Conservation (phyloP, 2,888 invertebrate species). For the Pheosia tremula region DNA sequence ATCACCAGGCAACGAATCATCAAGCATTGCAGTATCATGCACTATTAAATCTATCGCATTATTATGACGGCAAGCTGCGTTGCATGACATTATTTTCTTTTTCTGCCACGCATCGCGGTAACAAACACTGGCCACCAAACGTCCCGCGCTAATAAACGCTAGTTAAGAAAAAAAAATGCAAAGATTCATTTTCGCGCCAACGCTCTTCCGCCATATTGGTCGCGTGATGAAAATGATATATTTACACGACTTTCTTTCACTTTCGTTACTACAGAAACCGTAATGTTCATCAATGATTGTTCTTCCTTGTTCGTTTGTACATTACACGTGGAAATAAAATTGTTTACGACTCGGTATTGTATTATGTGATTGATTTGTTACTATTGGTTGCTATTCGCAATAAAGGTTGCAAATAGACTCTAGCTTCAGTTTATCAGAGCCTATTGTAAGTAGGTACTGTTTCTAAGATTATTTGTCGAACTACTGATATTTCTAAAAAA, state of each 20-base stretch:
- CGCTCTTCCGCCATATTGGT: constrained; percentile 73
- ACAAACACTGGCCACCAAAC: constrained; percentile 73
- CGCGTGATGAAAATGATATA: constrained; percentile 83
- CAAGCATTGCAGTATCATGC: constrained; percentile 11
- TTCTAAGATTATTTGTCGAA: no score
- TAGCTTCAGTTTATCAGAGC: no score
- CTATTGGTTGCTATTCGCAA: no score
- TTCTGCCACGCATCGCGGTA: constrained; percentile 39
- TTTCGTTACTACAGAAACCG: constrained; percentile 74
- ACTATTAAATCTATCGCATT: constrained; percentile 26
- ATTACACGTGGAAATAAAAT: constrained; percentile 12
- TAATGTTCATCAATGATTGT: constrained; percentile 51
- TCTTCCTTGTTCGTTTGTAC: constrained; percentile 52
- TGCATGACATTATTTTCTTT: constrained; percentile 45
- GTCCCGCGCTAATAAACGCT: constrained; percentile 58
- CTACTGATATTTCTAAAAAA: no score
- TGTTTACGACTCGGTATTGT: neutral
- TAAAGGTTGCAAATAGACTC: no score
- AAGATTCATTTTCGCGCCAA: constrained; percentile 80
- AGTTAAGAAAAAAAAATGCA: constrained; percentile 67
- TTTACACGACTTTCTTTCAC: constrained; percentile 77
- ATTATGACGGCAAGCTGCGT: constrained; percentile 32
- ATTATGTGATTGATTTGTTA: neutral
- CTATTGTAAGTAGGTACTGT: no score
- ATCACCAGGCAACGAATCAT: constrained; percentile 2